These are phyloP conservation scores for Drosophila ironensis DNA, from an alignment of 1,140 invertebrate species.

Conservation along the genomic window DNA sequence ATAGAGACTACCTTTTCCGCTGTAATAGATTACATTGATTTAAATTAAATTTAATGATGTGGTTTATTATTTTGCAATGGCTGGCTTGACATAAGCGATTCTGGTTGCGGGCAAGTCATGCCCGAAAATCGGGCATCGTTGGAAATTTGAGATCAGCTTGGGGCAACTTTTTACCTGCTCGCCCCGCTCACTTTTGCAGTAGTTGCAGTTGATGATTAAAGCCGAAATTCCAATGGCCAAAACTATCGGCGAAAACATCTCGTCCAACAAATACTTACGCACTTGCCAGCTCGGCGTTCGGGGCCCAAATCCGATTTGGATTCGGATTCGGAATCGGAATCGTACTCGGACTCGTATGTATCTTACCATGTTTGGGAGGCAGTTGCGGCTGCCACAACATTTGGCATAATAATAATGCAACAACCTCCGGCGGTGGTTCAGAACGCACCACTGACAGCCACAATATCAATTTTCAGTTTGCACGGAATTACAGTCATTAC, in stretches of 20 bases:
- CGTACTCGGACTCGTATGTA: slow-evolving; percentile 22
- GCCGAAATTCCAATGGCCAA: slow-evolving; percentile 38
- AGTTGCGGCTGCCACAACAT: slow-evolving; percentile 62
- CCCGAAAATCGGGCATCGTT: not conserved
- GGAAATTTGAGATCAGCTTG: not conserved
- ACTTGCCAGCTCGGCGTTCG: slow-evolving; percentile 26
- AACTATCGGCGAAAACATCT: slow-evolving; percentile 41
- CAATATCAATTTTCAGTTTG: slow-evolving; percentile 78
- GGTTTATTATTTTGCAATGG: slow-evolving; percentile 4
- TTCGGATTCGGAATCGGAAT: slow-evolving; percentile 8
- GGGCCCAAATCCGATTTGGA: slow-evolving; percentile 18
- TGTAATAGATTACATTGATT: no score
- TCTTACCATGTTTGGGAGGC: slow-evolving; percentile 57
- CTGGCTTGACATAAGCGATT: not conserved
- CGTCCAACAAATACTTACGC: slow-evolving; percentile 50
- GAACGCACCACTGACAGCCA: slow-evolving; percentile 7
- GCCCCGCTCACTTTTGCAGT: not conserved
- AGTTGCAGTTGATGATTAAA: slow-evolving; percentile 15
- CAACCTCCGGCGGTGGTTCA: not conserved
- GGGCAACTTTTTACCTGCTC: not conserved
- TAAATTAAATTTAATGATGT: slow-evolving; percentile 5
- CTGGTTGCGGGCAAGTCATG: not conserved
- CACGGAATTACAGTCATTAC: slow-evolving; percentile 78
- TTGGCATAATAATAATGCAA: slow-evolving; percentile 68
- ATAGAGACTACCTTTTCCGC: no score